These are phyloP conservation scores for Mercenaria mercenaria DNA, from an alignment of 1,140 invertebrate species.

Conservation along the genomic window DNA sequence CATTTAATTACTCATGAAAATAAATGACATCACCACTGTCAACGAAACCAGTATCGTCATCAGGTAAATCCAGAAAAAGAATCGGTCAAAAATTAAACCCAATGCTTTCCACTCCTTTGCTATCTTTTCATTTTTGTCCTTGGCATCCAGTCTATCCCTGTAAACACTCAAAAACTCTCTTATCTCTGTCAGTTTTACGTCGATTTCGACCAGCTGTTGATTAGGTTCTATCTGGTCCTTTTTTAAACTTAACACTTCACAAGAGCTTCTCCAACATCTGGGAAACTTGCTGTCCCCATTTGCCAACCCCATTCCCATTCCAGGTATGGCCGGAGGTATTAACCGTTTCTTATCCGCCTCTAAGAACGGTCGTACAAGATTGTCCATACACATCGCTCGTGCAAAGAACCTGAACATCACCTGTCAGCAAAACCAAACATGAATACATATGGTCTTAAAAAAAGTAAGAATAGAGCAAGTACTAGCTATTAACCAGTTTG, in stretches of 20 bases:
- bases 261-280: conserved; percentile 73
- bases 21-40: conserved; percentile 82
- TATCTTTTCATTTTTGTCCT: conserved; percentile 83
- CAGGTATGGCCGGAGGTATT: conserved; percentile 69
- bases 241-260: conserved; percentile 66
- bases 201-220: conserved; percentile 80
- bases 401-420: conserved; percentile 83
- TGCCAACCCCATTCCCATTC: conserved; percentile 70
- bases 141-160: conserved; percentile 80
- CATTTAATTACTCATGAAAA: conserved; percentile 57
- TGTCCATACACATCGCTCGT: conserved; percentile 83
- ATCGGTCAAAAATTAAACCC: conserved; percentile 85
- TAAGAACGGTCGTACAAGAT: conserved; percentile 76
- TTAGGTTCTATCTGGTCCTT: conserved; percentile 66
- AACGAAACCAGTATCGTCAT: conserved; percentile 84
- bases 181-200: conserved; percentile 83
- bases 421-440: conserved; percentile 34
- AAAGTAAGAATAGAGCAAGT: neutral
- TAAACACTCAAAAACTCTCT: conserved; percentile 81
- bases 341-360: conserved; percentile 71
- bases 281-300: conserved; percentile 76
- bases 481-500: too few relatives aligned
- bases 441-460: neutral
- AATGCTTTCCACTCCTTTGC: conserved; percentile 85
- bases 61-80: conserved; percentile 86